Evolutionary conservation across 1,140 invertebrate genomes (phyloP).

Genomic region (Stenopsyche tienmushanensis): DNA sequence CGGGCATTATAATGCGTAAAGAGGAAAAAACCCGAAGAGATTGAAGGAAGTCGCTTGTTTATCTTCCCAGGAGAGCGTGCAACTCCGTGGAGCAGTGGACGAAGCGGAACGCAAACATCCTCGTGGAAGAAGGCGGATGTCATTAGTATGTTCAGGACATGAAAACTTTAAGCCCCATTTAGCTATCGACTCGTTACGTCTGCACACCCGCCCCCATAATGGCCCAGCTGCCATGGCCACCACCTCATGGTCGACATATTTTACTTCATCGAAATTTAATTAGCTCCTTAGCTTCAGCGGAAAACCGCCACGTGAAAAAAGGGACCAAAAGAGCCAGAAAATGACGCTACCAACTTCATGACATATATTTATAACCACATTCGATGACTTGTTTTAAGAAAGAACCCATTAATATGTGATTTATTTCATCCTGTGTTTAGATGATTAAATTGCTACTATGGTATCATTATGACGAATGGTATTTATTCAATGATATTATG

Average conservation of each 20-base stretch:
- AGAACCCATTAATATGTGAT: too few species aligned
- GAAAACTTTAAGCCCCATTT: constrained; percentile 36
- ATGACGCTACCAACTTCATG: too few species aligned
- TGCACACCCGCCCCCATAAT: too few species aligned
- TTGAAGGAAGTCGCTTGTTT: constrained; percentile 36
- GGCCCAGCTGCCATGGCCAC: background rate
- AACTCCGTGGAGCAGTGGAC: background rate
- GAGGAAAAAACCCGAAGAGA: background rate
- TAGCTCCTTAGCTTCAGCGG: background rate
- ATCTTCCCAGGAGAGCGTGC: constrained; percentile 28
- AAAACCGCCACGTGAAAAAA: too few species aligned
- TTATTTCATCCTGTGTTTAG: too few species aligned
- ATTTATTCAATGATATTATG: too few species aligned
- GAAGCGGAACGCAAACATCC: constrained; percentile 28
- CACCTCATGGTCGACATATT: constrained; percentile 6
- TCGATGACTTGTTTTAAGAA: too few species aligned
- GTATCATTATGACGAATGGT: too few species aligned
- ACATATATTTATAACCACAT: too few species aligned
- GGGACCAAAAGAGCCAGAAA: constrained; percentile 1
- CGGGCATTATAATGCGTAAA: too few species aligned
- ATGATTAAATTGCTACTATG: too few species aligned
- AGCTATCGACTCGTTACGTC: constrained; percentile 39
- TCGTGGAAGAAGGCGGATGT: constrained; percentile 38
- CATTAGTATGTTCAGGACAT: constrained; percentile 35
- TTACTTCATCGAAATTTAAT: constrained; percentile 11